A percentile compares a stretch with the other conserved stretches of the same genome.
These are phyloP conservation scores for Cettia cetti DNA, from an alignment of 2,113 vertebrate species.

Conservation along the genomic window DNA sequence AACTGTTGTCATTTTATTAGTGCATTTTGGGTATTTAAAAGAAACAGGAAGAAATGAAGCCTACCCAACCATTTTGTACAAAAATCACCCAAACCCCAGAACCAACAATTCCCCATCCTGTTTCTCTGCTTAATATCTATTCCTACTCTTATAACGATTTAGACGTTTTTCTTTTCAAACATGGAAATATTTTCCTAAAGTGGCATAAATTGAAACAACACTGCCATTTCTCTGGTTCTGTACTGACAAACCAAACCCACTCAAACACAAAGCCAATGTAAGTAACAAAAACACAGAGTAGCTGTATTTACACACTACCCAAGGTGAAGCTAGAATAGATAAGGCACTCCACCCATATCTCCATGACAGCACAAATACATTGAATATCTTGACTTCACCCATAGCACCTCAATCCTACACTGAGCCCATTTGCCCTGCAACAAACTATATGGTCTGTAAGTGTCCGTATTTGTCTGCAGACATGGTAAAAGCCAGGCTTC, in stretches of 20 bases:
- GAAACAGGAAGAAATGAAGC: neutral
- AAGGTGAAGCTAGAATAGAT: neutral
- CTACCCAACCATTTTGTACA: neutral
- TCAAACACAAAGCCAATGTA: neutral
- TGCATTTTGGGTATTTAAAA: neutral
- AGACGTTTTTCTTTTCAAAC: neutral
- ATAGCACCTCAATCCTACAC: neutral
- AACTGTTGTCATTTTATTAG: neutral
- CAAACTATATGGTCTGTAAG: accelerated
- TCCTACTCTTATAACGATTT: neutral
- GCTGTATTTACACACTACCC: neutral
- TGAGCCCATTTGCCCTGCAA: neutral
- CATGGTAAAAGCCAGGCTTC: neutral
- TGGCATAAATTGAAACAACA: neutral
- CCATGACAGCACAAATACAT: neutral
- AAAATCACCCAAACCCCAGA: neutral
- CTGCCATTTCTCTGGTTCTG: neutral
- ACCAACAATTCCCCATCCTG: neutral
- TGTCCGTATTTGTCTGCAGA: neutral
- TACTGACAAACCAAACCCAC: neutral
- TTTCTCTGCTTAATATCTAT: neutral
- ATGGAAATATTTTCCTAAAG: neutral
- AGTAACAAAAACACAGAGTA: neutral
- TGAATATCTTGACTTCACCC: neutral
- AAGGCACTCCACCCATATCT: neutral